Conservation (phyloP, 2,888 invertebrate species). For the Thecophora atra region DNA sequence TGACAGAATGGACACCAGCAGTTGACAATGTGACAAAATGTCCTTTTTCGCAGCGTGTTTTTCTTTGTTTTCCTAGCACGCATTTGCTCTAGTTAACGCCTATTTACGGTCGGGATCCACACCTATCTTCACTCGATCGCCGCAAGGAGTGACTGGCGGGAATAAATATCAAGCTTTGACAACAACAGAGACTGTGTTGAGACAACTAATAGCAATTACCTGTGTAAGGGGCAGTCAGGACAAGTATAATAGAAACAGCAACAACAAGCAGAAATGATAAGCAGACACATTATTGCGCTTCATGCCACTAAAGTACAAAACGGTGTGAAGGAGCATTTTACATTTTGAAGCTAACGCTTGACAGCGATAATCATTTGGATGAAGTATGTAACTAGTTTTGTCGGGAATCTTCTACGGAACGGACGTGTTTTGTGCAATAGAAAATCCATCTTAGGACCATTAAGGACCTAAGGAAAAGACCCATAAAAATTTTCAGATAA, state of each 20-base stretch:
- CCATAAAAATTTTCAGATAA: not conserved
- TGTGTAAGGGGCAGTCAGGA: constrained; percentile 23
- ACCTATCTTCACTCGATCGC: constrained; percentile 6
- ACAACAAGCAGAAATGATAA: constrained; percentile 8
- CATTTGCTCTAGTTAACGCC: constrained; percentile 44
- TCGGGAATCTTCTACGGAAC: constrained; percentile 58
- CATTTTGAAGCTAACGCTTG: constrained; percentile 44
- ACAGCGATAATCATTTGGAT: constrained; percentile 56
- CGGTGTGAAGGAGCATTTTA: constrained; percentile 45
- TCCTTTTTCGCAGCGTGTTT: constrained; percentile 20
- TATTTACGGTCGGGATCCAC: constrained; percentile 38
- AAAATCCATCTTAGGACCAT: not conserved
- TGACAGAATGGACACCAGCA: not conserved
- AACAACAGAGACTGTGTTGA: constrained; percentile 24
- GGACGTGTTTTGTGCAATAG: constrained; percentile 54
- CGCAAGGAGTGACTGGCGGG: constrained; percentile 36
- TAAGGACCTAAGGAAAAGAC: not conserved
- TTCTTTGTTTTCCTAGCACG: constrained; percentile 28
- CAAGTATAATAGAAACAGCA: constrained; percentile 17
- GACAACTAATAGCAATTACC: constrained; percentile 35
- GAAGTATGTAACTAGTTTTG: constrained; percentile 58
- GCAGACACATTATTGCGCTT: constrained; percentile 33
- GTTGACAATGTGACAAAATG: constrained; percentile 30
- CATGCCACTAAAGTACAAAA: constrained; percentile 24
- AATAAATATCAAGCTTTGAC: constrained; percentile 35